Conservation (phyloP, 1,140 invertebrate genomes). For the Linepithema humile region DNA sequence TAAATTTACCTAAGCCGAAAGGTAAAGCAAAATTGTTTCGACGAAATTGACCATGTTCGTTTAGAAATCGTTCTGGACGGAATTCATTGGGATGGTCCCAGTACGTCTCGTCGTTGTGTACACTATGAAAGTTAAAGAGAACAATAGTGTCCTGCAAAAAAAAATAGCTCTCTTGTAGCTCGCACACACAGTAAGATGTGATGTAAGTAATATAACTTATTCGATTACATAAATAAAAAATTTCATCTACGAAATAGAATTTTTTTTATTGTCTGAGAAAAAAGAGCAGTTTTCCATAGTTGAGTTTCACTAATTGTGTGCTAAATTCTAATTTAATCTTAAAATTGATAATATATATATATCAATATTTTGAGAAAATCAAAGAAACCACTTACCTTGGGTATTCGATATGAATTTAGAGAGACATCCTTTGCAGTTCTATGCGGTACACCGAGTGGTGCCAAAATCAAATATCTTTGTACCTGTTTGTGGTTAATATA, state of each 20-base stretch:
- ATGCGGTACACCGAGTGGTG: slow-evolving; percentile 87
- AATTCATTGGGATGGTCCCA: slow-evolving; percentile 90
- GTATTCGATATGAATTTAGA: slow-evolving; percentile 87
- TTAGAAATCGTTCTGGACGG: slow-evolving; percentile 89
- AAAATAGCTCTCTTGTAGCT: slow-evolving; percentile 1
- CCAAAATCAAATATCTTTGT: slow-evolving; percentile 86
- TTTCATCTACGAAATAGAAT: too few relatives aligned
- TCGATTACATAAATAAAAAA: too few relatives aligned
- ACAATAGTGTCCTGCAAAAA: slow-evolving; percentile 87
- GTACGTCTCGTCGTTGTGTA: slow-evolving; percentile 87
- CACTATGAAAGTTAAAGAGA: slow-evolving; percentile 88
- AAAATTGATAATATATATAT: background rate
- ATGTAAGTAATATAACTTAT: background rate
- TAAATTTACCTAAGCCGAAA: slow-evolving; percentile 88
- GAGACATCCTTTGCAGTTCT: slow-evolving; percentile 84
- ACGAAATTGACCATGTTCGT: slow-evolving; percentile 86
- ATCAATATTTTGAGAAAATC: background rate
- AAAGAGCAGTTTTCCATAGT: too few relatives aligned
- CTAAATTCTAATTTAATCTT: too few relatives aligned
- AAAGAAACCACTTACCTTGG: slow-evolving; percentile 84
- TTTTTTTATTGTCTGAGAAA: too few relatives aligned
- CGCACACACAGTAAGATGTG: background rate
- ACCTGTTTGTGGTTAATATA: slow-evolving; percentile 83
- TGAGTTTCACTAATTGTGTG: too few relatives aligned
- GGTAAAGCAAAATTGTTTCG: slow-evolving; percentile 87